phyloP scores from a whole-genome alignment of 2,113 vertebrate species.

The Pluvialis apricaria region DNA sequence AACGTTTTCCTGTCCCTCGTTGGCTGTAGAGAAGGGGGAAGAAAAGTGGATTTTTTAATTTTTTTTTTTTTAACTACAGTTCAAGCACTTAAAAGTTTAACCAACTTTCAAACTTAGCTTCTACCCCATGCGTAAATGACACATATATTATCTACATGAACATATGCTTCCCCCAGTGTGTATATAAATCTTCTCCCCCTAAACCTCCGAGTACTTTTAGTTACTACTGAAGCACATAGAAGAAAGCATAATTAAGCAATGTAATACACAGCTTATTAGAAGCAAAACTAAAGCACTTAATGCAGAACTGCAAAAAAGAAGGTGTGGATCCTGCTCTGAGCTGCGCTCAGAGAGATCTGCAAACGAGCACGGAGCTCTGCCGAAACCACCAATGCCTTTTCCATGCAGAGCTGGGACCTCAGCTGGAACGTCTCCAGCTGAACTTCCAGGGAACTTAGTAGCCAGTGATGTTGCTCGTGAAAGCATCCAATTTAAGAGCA shows the following conservation, averaged over 20 bases:
- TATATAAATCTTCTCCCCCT: not conserved
- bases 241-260: not conserved
- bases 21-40: not conserved
- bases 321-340: not conserved
- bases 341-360: not conserved
- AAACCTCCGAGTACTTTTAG: not conserved
- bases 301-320: not conserved
- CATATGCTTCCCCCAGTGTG: not conserved
- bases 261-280: not conserved
- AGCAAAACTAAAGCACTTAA: not conserved
- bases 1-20: not conserved
- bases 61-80: not conserved
- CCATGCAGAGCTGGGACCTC: not conserved
- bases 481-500: not conserved
- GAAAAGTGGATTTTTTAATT: not conserved
- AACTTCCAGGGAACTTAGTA: not conserved
- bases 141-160: not conserved
- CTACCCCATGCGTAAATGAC: not conserved
- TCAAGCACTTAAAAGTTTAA: not conserved
- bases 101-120: not conserved
- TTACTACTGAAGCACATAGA: not conserved
- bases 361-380: not conserved
- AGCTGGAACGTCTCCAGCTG: not conserved
- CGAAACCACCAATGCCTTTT: not conserved
- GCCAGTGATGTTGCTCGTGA: not conserved